Evolutionary conservation across 2,113 vertebrate species (phyloP), one percentile per base, ranked within the genome.

Genomic region (Sigmodon hispidus): DNA sequence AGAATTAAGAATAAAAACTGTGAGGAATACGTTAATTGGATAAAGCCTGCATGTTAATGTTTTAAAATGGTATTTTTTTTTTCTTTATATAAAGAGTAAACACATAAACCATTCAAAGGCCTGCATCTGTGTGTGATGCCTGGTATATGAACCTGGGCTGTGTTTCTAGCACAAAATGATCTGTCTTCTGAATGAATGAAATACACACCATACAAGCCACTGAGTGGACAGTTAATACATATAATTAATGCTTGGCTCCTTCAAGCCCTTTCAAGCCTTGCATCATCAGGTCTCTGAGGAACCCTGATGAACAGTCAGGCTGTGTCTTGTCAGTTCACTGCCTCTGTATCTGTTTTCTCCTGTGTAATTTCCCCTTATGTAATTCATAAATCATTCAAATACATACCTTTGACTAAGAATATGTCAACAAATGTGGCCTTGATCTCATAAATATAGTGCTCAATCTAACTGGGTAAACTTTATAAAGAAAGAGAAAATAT

Each of bases 61-160:
- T 95, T 96, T 89, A 48, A 96, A 92, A 83, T 76, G 36, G n/a
- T 40, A 40, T 86, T 57, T 67, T 89, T 83, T 36, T 93, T 73
- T 81, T 75, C 61, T 77, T 88, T 91, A 90, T 40, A 80, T 70
- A 61, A 89, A 75, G 92, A 70, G 65, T 86, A 96, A 91, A 57
- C 65, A 92, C 57, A 85, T 15, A 90, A 31, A 4, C 52, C 63
- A 80, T 75, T 90, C 73, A 80, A 48, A 21, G 50, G 31, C 16
- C 69, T 81, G 75, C 19, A 75, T 34, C 45, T 84, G 69, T 59
- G 72, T 70, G 55, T 75, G 86, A 65, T 48, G 45, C 24, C 57
- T 69, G 12, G 3, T 70, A 13, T 50, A 4, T 40, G 48, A 94
- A 50, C 52, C 43, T 80, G 13, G 9, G 79, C 26, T 83, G 81